phyloP scores from a whole-genome alignment of 2,888 invertebrate genomes.

The Eulithis testata region DNA sequence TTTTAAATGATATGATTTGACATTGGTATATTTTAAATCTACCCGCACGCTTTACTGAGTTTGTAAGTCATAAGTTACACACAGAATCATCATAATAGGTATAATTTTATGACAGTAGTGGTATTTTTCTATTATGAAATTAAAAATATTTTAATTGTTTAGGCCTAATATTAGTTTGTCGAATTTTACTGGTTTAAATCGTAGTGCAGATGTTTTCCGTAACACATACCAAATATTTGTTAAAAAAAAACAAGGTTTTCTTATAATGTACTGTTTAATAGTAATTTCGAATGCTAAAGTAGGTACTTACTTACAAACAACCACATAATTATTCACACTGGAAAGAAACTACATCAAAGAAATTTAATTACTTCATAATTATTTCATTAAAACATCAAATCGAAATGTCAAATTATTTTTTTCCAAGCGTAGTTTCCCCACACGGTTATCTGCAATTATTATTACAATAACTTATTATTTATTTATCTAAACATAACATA shows the following conservation, averaged over 20 bases:
- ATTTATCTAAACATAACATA: slow-evolving; percentile 15
- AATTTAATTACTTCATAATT: slow-evolving; percentile 53
- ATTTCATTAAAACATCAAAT: slow-evolving; percentile 73
- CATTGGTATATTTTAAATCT: too few species aligned
- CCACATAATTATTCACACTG: slow-evolving; percentile 62
- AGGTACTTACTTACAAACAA: slow-evolving; percentile 58
- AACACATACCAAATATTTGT: slow-evolving; percentile 1
- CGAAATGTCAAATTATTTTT: slow-evolving; percentile 73
- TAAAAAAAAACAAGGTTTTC: slow-evolving; percentile 2
- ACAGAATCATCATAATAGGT: too few species aligned
- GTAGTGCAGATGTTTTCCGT: background rate
- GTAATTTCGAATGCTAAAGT: slow-evolving; percentile 36
- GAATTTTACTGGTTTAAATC: too few species aligned
- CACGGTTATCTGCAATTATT: slow-evolving; percentile 71
- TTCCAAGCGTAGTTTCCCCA: slow-evolving; percentile 84
- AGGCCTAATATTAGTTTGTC: too few species aligned
- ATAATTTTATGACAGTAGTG: too few species aligned
- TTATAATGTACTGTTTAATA: slow-evolving; percentile 8
- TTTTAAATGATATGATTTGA: too few species aligned
- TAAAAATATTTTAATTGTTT: too few species aligned
- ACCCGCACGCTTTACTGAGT: too few species aligned
- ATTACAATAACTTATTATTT: slow-evolving; percentile 36
- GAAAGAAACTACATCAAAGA: slow-evolving; percentile 80
- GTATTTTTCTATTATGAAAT: too few species aligned
- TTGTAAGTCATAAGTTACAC: too few species aligned